Evolutionary conservation across 1,140 invertebrate genomes (phyloP).

Genomic region (Laodelphax striatellus): DNA sequence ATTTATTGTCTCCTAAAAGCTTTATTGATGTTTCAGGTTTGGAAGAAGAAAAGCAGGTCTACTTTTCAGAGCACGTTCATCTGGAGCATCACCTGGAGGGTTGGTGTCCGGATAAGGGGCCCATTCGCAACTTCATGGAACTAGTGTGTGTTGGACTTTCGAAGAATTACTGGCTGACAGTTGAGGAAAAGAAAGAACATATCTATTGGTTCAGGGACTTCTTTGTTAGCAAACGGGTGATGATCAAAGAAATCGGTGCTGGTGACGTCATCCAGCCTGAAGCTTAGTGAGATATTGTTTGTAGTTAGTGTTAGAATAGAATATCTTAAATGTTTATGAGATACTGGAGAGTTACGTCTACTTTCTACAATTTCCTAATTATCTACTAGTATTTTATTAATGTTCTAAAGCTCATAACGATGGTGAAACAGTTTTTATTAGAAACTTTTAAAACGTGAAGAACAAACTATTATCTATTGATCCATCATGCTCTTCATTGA

Average conservation of each 20-base stretch:
- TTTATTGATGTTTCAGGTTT: constrained; percentile 43
- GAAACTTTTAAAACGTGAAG: too few species aligned
- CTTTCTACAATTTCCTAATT: too few species aligned
- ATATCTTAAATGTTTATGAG: too few species aligned
- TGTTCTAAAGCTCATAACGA: too few species aligned
- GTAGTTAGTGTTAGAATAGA: too few species aligned
- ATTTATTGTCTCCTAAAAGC: too few species aligned
- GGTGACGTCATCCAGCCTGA: constrained; percentile 1
- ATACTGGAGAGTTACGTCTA: too few species aligned
- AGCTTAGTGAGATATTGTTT: too few species aligned
- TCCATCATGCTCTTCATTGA: too few species aligned
- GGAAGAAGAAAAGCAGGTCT: constrained; percentile 62
- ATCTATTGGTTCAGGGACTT: constrained; percentile 89
- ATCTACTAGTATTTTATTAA: too few species aligned
- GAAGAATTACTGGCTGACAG: constrained; percentile 85
- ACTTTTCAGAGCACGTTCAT: constrained; percentile 89
- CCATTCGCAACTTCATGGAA: constrained; percentile 94
- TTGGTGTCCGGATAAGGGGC: constrained; percentile 82
- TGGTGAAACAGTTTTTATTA: too few species aligned
- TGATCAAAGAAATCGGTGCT: constrained; percentile 53
- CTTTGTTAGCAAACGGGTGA: constrained; percentile 66
- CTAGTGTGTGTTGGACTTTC: constrained; percentile 86
- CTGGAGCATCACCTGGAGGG: constrained; percentile 70
- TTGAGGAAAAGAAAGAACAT: constrained; percentile 64
- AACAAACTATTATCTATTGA: too few species aligned